Conservation (phyloP, 2,888 invertebrate species). For the Luperina nickerlii region DNA sequence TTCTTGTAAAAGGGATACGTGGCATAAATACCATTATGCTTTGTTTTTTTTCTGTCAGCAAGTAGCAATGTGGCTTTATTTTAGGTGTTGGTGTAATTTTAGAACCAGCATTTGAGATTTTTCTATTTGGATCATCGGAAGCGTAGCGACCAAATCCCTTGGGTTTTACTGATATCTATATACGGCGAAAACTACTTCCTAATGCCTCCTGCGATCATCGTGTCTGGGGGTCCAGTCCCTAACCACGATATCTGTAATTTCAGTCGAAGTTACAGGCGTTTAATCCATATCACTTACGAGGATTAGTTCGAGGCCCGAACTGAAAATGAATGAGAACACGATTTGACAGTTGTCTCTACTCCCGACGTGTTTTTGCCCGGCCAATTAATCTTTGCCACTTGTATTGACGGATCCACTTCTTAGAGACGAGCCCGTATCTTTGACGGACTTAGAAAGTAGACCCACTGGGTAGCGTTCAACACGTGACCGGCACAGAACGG, state of each 20-base stretch:
- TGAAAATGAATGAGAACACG: too few species aligned
- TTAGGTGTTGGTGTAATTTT: neutral
- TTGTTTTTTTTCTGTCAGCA: neutral
- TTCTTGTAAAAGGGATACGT: too few species aligned
- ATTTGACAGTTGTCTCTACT: too few species aligned
- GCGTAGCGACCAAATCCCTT: neutral
- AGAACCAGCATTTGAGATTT: neutral
- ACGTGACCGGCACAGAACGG: neutral
- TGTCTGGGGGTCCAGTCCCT: neutral
- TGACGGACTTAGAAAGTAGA: too few species aligned
- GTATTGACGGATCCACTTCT: too few species aligned
- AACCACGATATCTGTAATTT: too few species aligned
- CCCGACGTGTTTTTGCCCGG: too few species aligned
- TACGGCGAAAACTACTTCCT: neutral
- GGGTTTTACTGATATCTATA: neutral
- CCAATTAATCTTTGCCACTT: too few species aligned
- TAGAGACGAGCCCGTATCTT: too few species aligned
- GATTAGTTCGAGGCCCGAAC: too few species aligned
- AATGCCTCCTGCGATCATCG: neutral
- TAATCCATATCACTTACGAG: too few species aligned
- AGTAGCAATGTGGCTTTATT: neutral
- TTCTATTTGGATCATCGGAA: neutral
- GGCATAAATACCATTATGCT: neutral
- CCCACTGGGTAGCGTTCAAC: neutral
- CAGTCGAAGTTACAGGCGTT: too few species aligned